These are phyloP conservation scores for Margarornis squamiger DNA, from an alignment of 2,797 vertebrate species.

Conservation along the genomic window DNA sequence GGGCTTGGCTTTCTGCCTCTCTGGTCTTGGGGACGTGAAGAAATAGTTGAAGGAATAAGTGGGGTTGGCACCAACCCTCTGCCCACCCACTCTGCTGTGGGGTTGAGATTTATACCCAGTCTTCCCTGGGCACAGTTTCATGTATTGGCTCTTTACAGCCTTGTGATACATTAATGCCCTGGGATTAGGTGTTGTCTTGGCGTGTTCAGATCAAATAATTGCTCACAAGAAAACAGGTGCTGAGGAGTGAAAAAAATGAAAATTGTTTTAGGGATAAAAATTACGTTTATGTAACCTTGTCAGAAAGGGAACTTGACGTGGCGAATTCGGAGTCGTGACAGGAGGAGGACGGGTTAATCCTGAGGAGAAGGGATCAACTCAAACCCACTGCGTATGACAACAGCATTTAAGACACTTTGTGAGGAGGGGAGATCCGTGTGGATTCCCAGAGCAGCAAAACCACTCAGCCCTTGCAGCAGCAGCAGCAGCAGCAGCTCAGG, in stretches of 20 bases:
- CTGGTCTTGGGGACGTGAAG: not conserved
- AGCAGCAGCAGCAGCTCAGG: not conserved
- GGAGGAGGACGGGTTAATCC: not conserved
- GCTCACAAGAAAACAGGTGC: not conserved
- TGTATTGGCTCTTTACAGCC: not conserved
- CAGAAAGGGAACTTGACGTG: not conserved
- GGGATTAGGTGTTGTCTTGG: not conserved
- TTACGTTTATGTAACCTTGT: rapidly evolving
- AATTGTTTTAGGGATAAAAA: not conserved
- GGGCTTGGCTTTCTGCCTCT: not conserved
- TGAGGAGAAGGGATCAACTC: not conserved
- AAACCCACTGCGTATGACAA: rapidly evolving
- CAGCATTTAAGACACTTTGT: not conserved
- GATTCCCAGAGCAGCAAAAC: not conserved
- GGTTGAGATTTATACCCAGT: not conserved
- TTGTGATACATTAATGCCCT: not conserved
- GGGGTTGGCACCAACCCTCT: not conserved
- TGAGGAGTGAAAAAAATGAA: not conserved
- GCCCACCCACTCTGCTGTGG: not conserved
- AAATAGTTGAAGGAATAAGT: not conserved
- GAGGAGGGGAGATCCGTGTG: not conserved
- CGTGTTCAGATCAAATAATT: not conserved
- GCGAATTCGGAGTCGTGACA: not conserved
- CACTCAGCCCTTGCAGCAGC: not conserved
- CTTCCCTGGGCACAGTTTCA: not conserved